A percentile compares a stretch with the other conserved stretches of the same genome.
Conservation (phyloP, 2,113 vertebrate genomes). For the Chaetorhynchus papuensis region DNA sequence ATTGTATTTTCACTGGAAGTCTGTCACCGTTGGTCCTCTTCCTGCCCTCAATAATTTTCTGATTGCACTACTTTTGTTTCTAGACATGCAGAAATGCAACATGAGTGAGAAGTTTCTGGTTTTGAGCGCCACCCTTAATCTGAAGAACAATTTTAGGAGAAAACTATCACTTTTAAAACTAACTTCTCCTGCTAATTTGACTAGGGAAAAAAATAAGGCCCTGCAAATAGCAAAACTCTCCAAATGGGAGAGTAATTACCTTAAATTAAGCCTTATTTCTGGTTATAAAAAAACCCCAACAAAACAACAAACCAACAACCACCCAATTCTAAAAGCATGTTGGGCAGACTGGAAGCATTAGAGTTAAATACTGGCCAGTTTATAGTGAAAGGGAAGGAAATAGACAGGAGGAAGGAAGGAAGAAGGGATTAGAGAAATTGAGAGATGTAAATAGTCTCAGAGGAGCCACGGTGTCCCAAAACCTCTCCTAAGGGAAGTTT, state of each 20-base stretch:
- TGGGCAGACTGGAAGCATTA: constrained; percentile 33
- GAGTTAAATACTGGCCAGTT: constrained; percentile 30
- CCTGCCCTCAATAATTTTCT: neutral
- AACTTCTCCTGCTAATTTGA: constrained; percentile 56
- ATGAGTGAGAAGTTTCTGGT: neutral
- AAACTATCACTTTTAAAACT: constrained; percentile 47
- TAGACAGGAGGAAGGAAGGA: constrained; percentile 68
- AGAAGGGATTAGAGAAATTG: constrained; percentile 68
- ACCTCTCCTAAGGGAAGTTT: constrained; percentile 58
- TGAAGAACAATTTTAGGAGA: constrained; percentile 62
- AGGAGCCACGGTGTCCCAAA: constrained; percentile 76
- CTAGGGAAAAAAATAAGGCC: constrained; percentile 44
- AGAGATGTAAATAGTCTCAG: constrained; percentile 71
- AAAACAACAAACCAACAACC: neutral
- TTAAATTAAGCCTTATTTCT: constrained; percentile 75
- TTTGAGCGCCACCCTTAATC: neutral
- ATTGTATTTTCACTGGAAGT: neutral
- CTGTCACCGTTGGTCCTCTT: neutral
- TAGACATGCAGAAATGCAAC: neutral
- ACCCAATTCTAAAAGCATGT: constrained; percentile 16
- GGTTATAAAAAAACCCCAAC: constrained; percentile 55
- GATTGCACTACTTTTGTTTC: neutral
- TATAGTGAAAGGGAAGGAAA: constrained; percentile 59
- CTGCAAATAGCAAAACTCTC: constrained; percentile 67
- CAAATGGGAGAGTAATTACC: constrained; percentile 69